phyloP scores from a whole-genome alignment of 2,113 vertebrate genomes.

The Tragulus kanchil region DNA sequence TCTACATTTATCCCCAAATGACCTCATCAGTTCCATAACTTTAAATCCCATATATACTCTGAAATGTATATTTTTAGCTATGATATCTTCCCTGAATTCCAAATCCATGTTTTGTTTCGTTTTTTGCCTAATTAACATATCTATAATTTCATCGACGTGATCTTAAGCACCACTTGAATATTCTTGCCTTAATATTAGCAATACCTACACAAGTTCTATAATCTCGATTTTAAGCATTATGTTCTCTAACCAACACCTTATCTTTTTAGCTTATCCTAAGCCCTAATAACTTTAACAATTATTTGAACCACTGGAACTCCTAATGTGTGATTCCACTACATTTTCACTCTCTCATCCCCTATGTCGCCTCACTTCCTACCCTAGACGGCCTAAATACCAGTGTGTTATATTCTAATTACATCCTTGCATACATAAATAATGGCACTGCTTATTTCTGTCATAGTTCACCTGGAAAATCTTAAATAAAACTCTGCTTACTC shows the following conservation, averaged over 20 bases:
- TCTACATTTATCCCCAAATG: neutral
- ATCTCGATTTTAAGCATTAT: neutral
- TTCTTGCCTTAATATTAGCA: neutral
- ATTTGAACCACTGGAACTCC: neutral
- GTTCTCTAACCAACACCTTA: neutral
- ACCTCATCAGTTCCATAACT: neutral
- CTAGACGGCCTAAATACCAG: neutral
- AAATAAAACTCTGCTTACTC: neutral
- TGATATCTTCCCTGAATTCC: neutral
- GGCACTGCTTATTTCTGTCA: neutral
- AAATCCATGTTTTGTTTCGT: too few species aligned
- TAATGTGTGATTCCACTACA: neutral
- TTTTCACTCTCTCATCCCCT: neutral
- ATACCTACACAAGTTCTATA: neutral
- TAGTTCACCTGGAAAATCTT: neutral
- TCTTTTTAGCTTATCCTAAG: neutral
- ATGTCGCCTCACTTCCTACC: neutral
- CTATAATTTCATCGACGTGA: too few species aligned
- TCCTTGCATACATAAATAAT: neutral
- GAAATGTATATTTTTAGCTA: neutral
- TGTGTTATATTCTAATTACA: neutral
- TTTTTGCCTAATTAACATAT: too few species aligned
- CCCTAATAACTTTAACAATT: neutral
- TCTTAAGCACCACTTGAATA: neutral
- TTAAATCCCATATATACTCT: conserved; percentile 1